A percentile compares a stretch with the other conserved stretches of the same genome.
Conservation (phyloP, 1,140 invertebrate genomes). For the Luehdorfia chinensis region DNA sequence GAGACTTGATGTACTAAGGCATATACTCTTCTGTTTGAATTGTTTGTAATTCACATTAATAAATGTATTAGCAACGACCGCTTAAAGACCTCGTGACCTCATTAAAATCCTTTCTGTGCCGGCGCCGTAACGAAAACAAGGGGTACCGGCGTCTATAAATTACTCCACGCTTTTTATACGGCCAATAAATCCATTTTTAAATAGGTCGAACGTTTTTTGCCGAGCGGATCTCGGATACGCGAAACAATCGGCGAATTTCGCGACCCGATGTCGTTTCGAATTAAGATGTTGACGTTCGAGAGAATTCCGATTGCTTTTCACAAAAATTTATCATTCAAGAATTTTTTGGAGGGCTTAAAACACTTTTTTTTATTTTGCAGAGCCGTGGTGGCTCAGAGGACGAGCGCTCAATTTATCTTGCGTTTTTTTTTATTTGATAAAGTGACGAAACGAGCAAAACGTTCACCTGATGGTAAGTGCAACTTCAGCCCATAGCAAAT, state of each 20-base stretch:
- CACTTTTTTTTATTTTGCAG: no score
- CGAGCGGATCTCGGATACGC: background rate
- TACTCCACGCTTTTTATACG: conserved; percentile 27
- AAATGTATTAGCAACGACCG: conserved; percentile 6
- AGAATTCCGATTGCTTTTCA: background rate
- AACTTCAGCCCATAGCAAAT: no score
- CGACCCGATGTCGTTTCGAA: conserved; percentile 18
- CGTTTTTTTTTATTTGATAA: no score
- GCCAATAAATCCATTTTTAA: conserved; percentile 39
- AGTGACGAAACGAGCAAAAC: no score
- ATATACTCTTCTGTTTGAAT: no score
- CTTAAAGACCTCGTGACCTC: conserved; percentile 9
- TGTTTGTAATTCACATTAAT: no score
- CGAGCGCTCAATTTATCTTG: no score
- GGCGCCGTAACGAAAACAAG: conserved; percentile 16
- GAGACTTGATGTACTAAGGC: no score
- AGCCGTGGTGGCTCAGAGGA: no score
- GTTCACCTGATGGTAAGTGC: no score
- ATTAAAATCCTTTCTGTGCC: conserved; percentile 22
- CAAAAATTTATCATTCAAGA: no score
- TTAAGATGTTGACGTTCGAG: conserved; percentile 1
- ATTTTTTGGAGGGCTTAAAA: no score
- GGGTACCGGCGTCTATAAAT: conserved; percentile 28
- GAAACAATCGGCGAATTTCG: conserved; percentile 1
- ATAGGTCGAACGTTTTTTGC: conserved; percentile 28